phyloP scores from a whole-genome alignment of 2,113 vertebrate species.

The Muntiacus muntjak region DNA sequence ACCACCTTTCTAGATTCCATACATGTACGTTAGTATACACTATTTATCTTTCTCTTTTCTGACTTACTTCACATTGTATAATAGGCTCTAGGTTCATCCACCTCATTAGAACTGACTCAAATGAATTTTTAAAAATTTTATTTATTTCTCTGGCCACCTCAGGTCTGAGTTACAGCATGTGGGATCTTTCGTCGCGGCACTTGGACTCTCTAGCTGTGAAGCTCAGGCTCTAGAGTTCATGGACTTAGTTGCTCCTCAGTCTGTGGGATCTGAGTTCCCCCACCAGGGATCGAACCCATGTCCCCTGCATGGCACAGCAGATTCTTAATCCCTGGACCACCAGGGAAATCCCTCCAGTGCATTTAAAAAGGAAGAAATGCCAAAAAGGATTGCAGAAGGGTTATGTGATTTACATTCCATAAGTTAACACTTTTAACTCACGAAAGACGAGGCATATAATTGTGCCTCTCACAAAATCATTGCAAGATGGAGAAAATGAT shows the following conservation, averaged over 20 bases:
- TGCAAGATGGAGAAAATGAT: background rate
- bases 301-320: background rate
- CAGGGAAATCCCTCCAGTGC: background rate
- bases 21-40: background rate
- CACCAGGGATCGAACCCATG: background rate
- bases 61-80: background rate
- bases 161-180: background rate
- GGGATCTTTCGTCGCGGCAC: background rate
- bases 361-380: conserved; percentile 30
- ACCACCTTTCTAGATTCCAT: background rate
- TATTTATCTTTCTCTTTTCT: background rate
- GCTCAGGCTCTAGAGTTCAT: background rate
- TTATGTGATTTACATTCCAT: conserved; percentile 1
- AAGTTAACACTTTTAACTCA: background rate
- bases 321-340: background rate
- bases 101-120: background rate
- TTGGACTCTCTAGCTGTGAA: background rate
- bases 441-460: background rate
- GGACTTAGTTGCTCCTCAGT: background rate
- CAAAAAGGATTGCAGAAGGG: background rate
- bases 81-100: background rate
- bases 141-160: background rate
- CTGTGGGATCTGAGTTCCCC: background rate
- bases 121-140: background rate
- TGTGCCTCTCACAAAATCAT: background rate